Percentiles rank a stretch among this genome's conserved stretches.
phyloP scores from a whole-genome alignment of 2,888 invertebrate genomes.

The Epinotia demarniana region DNA sequence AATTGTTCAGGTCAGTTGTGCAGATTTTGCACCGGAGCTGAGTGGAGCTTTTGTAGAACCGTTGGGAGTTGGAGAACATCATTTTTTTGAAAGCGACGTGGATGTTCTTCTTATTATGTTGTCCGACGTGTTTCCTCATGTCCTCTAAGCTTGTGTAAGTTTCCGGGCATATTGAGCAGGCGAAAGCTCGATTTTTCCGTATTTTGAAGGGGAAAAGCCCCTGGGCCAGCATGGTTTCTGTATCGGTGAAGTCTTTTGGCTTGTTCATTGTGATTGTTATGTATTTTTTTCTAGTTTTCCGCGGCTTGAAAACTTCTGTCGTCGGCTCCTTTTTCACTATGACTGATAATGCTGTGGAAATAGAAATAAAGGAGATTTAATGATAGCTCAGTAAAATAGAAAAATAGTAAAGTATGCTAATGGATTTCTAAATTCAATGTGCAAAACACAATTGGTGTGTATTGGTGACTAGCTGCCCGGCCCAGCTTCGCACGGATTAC shows the following conservation, averaged over 20 bases:
- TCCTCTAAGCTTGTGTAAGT: conserved; percentile 65
- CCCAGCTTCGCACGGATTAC: no score
- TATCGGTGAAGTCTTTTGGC: conserved; percentile 59
- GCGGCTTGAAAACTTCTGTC: conserved; percentile 52
- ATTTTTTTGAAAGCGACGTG: conserved; percentile 73
- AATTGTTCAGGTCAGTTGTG: conserved; percentile 63
- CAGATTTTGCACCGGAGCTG: conserved; percentile 72
- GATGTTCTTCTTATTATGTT: conserved; percentile 66
- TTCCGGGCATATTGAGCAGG: conserved; percentile 70
- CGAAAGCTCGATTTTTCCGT: conserved; percentile 61
- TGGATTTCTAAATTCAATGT: no score
- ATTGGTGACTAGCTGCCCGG: no score
- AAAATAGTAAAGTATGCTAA: no score
- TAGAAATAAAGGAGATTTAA: no score
- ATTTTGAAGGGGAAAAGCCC: conserved; percentile 78
- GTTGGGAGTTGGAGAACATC: conserved; percentile 66
- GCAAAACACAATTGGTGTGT: no score
- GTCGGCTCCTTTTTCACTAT: conserved; percentile 61
- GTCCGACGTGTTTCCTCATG: conserved; percentile 63
- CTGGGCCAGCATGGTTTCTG: conserved; percentile 62
- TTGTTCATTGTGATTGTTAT: conserved; percentile 58
- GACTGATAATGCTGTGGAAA: conserved; percentile 61
- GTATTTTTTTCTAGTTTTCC: conserved; percentile 54
- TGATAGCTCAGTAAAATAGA: no score
- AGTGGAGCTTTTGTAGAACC: conserved; percentile 61